A percentile compares a stretch with the other conserved stretches of the same genome.
phyloP scores from a whole-genome alignment of 2,888 invertebrate genomes.

The Trichopoda pennipes region DNA sequence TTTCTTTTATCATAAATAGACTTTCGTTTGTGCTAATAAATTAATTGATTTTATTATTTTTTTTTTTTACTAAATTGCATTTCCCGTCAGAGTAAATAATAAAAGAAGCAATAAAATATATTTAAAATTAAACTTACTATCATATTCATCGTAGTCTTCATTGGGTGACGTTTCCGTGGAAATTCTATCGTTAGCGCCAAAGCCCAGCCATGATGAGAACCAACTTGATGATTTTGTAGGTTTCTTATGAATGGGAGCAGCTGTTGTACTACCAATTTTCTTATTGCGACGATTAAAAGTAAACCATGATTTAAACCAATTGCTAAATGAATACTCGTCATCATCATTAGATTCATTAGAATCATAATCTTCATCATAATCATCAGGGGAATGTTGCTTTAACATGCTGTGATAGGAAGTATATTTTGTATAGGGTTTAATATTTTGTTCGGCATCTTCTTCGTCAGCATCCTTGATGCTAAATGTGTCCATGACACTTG shows the following conservation, averaged over 20 bases:
- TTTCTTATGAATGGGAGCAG: constrained; percentile 30
- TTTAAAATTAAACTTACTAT: constrained; percentile 73
- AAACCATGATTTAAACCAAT: constrained; percentile 78
- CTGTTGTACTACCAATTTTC: constrained; percentile 73
- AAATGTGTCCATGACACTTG: constrained; percentile 74
- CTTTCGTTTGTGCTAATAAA: no score
- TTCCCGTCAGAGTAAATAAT: no score
- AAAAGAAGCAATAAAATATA: not conserved
- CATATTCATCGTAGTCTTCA: constrained; percentile 74
- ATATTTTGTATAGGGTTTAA: constrained; percentile 74
- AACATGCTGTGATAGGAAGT: constrained; percentile 76
- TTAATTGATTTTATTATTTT: no score
- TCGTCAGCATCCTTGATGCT: constrained; percentile 66
- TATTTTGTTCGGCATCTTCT: constrained; percentile 49
- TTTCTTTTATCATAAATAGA: no score
- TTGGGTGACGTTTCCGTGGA: constrained; percentile 69
- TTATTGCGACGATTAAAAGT: constrained; percentile 73
- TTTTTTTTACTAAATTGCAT: no score
- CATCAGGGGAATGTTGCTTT: constrained; percentile 66
- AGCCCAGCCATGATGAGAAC: constrained; percentile 78
- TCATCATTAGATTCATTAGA: constrained; percentile 66
- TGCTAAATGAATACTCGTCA: constrained; percentile 71
- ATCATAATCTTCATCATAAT: constrained; percentile 66
- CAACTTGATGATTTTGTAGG: constrained; percentile 73
- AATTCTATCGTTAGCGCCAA: constrained; percentile 68